Base-by-base conservation (phyloP, 2,888 invertebrate species). In the Calephelis perditalis region DNA sequence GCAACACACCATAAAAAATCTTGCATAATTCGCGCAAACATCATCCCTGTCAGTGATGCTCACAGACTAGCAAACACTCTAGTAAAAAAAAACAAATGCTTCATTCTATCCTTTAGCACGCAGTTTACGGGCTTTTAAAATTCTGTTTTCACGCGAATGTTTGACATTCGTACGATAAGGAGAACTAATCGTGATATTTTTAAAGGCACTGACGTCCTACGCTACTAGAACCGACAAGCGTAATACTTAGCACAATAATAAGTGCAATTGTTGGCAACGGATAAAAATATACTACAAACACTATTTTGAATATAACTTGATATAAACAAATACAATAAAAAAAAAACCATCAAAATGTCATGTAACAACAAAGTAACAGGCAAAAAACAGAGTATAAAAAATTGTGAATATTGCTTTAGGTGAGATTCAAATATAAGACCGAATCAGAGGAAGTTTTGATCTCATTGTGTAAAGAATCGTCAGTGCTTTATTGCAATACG, bases 21-120 rank as follows among this genome's bases (percentile, higher is more conserved):
- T 89, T 86, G 82, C 90, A 90, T 89, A 89, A 85, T 81, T 89
- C 90, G 70, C 89, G 87, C 90, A 87, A 83, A 87, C 90, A 89
- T 82, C 84, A 84, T 85, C 77, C 86, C 89, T 86, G 83, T 84
- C 89, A 88, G 87, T 86, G 88, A 88, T 86, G 86, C 87, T 86
- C 84, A 84, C 84, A 89, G 88, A 90, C 90, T 88, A 89, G 88
- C 86, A 85, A 76, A 78, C 86, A 88, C 86, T 83, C 85, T 75
- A 78, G 68, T 63, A 65, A 64, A 68, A 59, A 67, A 61, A 67
- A 63, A 26, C 26, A 26, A 56, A 54, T 43, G 45, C 36, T 56
- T 56, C 37, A 59, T 43, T 54, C 56, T 56, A 56, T 44, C 59
- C 35, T 52, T 52, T 52, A 52, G 10, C 52, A 52, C 11, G 52